Conservation (phyloP, 2,888 invertebrate genomes). For the Beris chalybata region DNA sequence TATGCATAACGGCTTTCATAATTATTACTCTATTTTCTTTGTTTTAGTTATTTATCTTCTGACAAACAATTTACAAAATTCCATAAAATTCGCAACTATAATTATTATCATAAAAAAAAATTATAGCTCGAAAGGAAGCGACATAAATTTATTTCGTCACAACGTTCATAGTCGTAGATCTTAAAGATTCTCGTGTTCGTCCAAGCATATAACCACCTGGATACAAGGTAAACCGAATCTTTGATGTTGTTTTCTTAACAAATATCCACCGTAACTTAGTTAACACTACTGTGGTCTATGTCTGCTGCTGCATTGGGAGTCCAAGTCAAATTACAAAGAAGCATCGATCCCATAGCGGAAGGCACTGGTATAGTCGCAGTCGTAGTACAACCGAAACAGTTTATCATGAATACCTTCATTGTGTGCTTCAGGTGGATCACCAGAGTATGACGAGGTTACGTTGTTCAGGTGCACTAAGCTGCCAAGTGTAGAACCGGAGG, state of each 20-base stretch:
- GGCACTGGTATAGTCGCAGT: neutral
- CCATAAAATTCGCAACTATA: too few species aligned
- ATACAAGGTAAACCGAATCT: slow-evolving; percentile 11
- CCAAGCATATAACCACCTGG: slow-evolving; percentile 8
- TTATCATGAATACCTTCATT: neutral
- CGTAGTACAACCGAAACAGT: slow-evolving; percentile 8
- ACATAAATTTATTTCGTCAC: too few species aligned
- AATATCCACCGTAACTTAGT: neutral
- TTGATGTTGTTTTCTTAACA: neutral
- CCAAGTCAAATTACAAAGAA: neutral
- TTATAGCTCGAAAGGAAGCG: neutral
- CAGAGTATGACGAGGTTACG: slow-evolving; percentile 6
- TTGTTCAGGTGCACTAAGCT: neutral
- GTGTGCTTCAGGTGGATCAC: neutral
- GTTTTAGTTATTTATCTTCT: too few species aligned
- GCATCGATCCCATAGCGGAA: neutral
- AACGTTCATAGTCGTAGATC: too few species aligned
- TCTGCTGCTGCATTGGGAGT: neutral
- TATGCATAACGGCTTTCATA: too few species aligned
- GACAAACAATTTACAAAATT: too few species aligned
- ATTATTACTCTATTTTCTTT: too few species aligned
- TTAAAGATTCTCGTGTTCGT: neutral
- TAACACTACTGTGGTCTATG: neutral
- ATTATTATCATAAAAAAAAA: neutral
- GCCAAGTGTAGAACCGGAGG: neutral